These are phyloP conservation scores for Aptenodytes patagonicus DNA, from an alignment of 2,113 vertebrate genomes.

Conservation along the genomic window DNA sequence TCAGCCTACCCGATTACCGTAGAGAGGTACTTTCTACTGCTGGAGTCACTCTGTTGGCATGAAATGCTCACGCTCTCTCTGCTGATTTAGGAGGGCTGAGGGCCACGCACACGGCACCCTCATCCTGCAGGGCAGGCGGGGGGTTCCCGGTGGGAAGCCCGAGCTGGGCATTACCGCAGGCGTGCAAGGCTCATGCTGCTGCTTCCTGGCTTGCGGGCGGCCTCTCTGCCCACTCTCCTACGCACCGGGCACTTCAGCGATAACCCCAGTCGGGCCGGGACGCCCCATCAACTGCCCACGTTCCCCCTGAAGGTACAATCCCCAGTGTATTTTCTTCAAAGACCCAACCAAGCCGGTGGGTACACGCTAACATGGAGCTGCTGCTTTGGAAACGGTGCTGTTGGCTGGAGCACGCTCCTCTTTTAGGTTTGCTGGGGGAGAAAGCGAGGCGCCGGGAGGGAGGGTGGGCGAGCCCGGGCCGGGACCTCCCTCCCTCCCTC, in stretches of 20 bases:
- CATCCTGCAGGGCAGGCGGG: fast-evolving
- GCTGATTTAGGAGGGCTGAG: not conserved
- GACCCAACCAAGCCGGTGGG: not conserved
- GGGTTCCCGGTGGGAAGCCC: not conserved
- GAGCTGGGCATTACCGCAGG: fast-evolving
- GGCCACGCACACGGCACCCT: not conserved
- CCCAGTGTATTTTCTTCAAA: not conserved
- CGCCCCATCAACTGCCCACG: fast-evolving
- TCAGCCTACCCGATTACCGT: not conserved
- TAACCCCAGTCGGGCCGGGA: no score
- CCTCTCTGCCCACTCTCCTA: not conserved
- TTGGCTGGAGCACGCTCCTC: not conserved
- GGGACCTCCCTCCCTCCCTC: not conserved
- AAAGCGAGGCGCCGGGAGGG: not conserved
- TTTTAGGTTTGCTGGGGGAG: not conserved
- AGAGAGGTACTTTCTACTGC: not conserved
- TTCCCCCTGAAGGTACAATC: fast-evolving
- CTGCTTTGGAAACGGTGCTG: not conserved
- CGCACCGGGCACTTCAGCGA: fast-evolving
- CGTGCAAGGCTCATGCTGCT: not conserved
- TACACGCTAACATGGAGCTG: not conserved
- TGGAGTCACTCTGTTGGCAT: not conserved
- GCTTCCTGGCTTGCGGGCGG: not conserved
- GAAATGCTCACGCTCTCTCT: not conserved
- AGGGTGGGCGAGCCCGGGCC: not conserved